These are phyloP conservation scores for Zophobas atratus DNA, from an alignment of 1,140 invertebrate genomes.

Conservation along the genomic window DNA sequence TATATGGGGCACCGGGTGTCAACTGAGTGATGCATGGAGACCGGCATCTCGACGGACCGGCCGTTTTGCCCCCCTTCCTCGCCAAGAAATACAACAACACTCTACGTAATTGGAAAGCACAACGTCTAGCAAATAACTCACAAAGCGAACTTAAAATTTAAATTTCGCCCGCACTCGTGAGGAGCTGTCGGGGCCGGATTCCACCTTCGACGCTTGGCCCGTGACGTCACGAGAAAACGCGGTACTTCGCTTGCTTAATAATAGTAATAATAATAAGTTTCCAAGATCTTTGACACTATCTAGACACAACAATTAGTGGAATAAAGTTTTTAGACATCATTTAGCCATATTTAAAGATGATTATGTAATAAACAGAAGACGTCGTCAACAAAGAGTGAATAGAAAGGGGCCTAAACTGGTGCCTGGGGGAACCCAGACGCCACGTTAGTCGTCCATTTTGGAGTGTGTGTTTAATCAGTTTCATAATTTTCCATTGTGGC, in stretches of 20 bases:
- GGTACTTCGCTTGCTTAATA: background rate
- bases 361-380: too few relatives aligned
- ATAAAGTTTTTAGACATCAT: too few relatives aligned
- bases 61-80: conserved; percentile 23
- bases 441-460: too few relatives aligned
- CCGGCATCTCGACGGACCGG: conserved; percentile 54
- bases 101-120: conserved; percentile 57
- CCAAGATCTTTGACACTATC: too few relatives aligned
- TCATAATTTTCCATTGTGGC: too few relatives aligned
- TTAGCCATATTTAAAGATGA: too few relatives aligned
- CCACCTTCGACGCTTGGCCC: conserved; percentile 17
- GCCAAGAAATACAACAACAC: conserved; percentile 60
- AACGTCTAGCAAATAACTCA: conserved; percentile 19
- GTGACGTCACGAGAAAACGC: background rate
- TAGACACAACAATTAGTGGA: too few relatives aligned
- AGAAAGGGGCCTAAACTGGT: too few relatives aligned
- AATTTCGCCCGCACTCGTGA: conserved; percentile 22
- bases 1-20: conserved; percentile 69
- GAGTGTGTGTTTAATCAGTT: too few relatives aligned
- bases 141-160: conserved; percentile 25
- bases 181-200: background rate
- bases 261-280: background rate
- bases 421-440: too few relatives aligned
- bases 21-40: conserved; percentile 69
- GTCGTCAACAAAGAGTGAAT: too few relatives aligned